Percentiles rank a stretch among this genome's conserved stretches.
These are phyloP conservation scores for Eilema sororculum DNA, from an alignment of 2,888 invertebrate species.

Conservation along the genomic window DNA sequence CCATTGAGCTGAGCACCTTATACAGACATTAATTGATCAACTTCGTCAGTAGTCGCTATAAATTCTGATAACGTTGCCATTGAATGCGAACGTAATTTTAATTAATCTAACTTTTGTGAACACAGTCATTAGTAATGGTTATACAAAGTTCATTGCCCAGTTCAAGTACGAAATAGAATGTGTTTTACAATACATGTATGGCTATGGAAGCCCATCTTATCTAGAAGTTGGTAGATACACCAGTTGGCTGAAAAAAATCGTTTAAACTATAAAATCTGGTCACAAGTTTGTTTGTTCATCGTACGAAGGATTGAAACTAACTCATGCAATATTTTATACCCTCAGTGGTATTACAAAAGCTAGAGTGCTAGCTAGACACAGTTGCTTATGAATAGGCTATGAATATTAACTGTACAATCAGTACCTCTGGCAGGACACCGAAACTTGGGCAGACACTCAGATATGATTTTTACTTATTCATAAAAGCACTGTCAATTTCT, in stretches of 20 bases:
- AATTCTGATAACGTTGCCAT: not conserved
- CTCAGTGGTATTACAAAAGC: not conserved
- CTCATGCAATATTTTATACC: constrained; percentile 7
- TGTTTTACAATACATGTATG: too few relatives aligned
- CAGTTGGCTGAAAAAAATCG: too few relatives aligned
- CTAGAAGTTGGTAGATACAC: too few relatives aligned
- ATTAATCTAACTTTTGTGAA: not conserved
- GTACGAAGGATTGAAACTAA: not conserved
- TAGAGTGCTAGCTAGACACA: too few relatives aligned
- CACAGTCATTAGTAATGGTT: not conserved
- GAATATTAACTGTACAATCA: constrained; percentile 20
- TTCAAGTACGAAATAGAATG: not conserved
- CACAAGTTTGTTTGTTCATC: not conserved
- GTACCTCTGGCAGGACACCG: not conserved
- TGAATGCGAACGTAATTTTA: not conserved
- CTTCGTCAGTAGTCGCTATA: not conserved
- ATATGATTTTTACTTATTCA: constrained; percentile 14
- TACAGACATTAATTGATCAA: too few relatives aligned
- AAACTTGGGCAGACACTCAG: not conserved
- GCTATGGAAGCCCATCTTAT: too few relatives aligned
- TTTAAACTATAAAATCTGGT: too few relatives aligned
- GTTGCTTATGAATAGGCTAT: too few relatives aligned
- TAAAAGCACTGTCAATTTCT: not conserved
- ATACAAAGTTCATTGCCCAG: not conserved
- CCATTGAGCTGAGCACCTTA: too few relatives aligned